Base-by-base conservation (phyloP, 1,140 invertebrate genomes). In the Euwallacea fornicatus region DNA sequence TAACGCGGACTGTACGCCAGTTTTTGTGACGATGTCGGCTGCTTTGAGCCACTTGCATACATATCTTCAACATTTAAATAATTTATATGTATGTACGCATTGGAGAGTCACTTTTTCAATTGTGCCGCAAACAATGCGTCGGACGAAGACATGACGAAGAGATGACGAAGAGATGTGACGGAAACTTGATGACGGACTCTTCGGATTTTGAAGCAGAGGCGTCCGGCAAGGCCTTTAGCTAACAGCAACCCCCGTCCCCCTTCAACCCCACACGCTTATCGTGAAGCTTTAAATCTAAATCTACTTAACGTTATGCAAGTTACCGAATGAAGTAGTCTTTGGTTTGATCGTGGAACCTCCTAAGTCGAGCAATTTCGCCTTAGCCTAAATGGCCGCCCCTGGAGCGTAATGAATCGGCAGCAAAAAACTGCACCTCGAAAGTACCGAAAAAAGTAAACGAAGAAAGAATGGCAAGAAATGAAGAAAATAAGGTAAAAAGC, bases 31-130 rank as follows among this genome's bases (percentile, higher is more conserved):
- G 73, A 75, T 74, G 74, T 75, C 78, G 78, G 78, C 68, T 75
- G 75, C 78, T 79, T 79, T 79, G 78, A 79, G 70, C 76, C 74
- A 78, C 77, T 76, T 78, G 78, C 78, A 79, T 79, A 79, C 78
- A 77, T 79, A 78, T 78, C 78, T 75, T 75, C 75, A 78, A 79
- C 78, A 79, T 79, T 79, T 79, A 79, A 79, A 79, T 79, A 79
- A 79, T 79, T 79, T 79, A 79, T 79, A 79, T 79, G 77, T 79
- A 76, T 77, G 78, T 79, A 77, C 78, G 78, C 74, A 78, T 78
- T 77, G 75, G 75, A 69, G 74, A 73, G 71, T 77, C 73, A 78
- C 77, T 79, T 79, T 79, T 79, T 79, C 77, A 77, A 77, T 75
- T 77, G 78, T 75, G 69, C 76, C 74, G 76, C 73, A 74, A 63